Evolutionary conservation across 2,113 vertebrate species (phyloP), one percentile per base, ranked within the genome.

Genomic region (Hassar affinis): DNA sequence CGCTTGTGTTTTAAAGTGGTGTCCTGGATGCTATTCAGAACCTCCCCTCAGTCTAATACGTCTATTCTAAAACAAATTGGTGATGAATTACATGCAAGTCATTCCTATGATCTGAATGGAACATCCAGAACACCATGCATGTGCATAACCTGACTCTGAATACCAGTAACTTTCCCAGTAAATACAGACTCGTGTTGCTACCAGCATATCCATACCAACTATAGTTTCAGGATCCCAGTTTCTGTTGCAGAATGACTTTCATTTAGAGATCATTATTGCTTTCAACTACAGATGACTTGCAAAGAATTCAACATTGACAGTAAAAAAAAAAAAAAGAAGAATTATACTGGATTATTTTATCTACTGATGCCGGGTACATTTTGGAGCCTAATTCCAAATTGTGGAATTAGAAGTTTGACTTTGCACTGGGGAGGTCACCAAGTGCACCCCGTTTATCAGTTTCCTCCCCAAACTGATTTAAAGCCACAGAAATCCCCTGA

Each of bases 361-460:
- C 61, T 77, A 4, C 35, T 54, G 82, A 56, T 25, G 45, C 82
- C 82, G 59, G 61, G 22, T 78, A 57, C 51, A 68, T 64, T 68
- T 77, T 57, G n/a, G 62, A 27, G 47, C 47, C 49, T 78, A 84
- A 68, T 78, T 78, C 74, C 47, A 35, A 83, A 47, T 62, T 22
- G 27, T 51, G 64, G 79, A 81, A 54, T 81, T 81, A 69, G 64
- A 81, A 81, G 66, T 81, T 75, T 62, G 81, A 83, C 81, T 83
- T 83, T 83, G 81, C 81, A 59, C 64, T 30, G 42, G 66, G 82
- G 45, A 79, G 66, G 76, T 71, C 64, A 57, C n/a, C 30, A 49
- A 78, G 51, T 69, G 38, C 61, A 59, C 76, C 27, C 83, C 27
- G 45, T 71, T 84, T 84, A 84, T 79, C 83, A 79, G 83, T 75